phyloP scores from a whole-genome alignment of 2,113 vertebrate genomes.

The Spea multiplicata region DNA sequence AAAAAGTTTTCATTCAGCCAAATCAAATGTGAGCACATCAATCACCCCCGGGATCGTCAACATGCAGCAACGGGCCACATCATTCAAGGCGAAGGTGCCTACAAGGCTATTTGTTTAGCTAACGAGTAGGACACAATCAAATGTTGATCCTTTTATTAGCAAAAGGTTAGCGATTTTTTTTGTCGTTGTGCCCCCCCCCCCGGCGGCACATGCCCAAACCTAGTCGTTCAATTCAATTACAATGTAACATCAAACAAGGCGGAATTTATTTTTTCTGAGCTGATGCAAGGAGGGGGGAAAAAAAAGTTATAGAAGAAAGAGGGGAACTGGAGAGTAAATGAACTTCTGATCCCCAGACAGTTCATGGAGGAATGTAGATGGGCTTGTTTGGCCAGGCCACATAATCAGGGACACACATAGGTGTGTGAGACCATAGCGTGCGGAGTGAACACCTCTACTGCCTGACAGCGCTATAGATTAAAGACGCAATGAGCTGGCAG shows the following conservation, averaged over 20 bases:
- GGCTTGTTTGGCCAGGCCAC: too few relatives aligned
- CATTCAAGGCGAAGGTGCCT: slow-evolving; percentile 64
- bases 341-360: too few relatives aligned
- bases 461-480: too few relatives aligned
- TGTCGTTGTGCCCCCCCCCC: not conserved
- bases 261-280: slow-evolving; percentile 47
- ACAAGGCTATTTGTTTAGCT: slow-evolving; percentile 44
- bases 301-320: too few relatives aligned
- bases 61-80: slow-evolving; percentile 68
- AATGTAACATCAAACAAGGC: slow-evolving; percentile 59
- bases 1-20: slow-evolving; percentile 59
- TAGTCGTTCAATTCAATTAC: slow-evolving; percentile 55
- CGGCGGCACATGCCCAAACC: slow-evolving; percentile 51
- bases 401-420: too few relatives aligned
- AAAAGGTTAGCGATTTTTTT: slow-evolving; percentile 12
- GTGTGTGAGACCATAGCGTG: too few relatives aligned
- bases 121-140: slow-evolving; percentile 53
- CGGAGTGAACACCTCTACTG: too few relatives aligned
- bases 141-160: slow-evolving; percentile 45
- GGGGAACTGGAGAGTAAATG: too few relatives aligned
- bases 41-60: too few relatives aligned
- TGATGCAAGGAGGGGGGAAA: too few relatives aligned
- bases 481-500: too few relatives aligned
- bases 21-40: slow-evolving; percentile 61
- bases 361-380: too few relatives aligned